Conservation (phyloP, 2,888 invertebrate species). For the Prosopocoilus inquinatus region DNA sequence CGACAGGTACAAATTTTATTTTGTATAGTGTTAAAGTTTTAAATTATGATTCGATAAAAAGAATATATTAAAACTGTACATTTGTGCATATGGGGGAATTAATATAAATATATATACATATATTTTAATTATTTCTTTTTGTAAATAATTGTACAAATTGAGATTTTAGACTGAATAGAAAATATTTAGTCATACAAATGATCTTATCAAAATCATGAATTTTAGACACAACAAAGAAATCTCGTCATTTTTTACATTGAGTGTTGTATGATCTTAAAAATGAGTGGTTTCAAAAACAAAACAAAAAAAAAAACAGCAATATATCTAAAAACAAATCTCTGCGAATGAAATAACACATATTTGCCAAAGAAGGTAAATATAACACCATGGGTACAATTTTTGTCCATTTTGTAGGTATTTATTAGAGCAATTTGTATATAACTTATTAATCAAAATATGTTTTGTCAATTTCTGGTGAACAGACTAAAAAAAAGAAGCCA, state of each 20-base stretch:
- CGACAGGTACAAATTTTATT: slow-evolving; percentile 4
- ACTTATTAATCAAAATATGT: slow-evolving; percentile 36
- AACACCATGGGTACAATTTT: slow-evolving; percentile 30
- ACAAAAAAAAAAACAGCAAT: slow-evolving; percentile 18
- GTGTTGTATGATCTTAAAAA: slow-evolving; percentile 6
- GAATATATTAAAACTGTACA: slow-evolving; percentile 11
- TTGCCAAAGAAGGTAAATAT: slow-evolving; percentile 29
- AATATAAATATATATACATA: slow-evolving; percentile 12
- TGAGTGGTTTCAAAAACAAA: slow-evolving; percentile 18
- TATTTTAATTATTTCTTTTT: slow-evolving; percentile 18
- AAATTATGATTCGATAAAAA: neutral
- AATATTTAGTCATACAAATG: slow-evolving; percentile 20
- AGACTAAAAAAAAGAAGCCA: neutral
- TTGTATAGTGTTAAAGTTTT: neutral
- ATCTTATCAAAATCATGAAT: slow-evolving; percentile 13
- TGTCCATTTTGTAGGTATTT: slow-evolving; percentile 26
- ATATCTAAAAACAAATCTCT: slow-evolving; percentile 14
- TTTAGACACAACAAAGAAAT: neutral
- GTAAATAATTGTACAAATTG: slow-evolving; percentile 35
- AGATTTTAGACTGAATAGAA: slow-evolving; percentile 40
- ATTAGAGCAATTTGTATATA: slow-evolving; percentile 43
- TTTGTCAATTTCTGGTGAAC: slow-evolving; percentile 26
- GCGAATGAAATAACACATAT: slow-evolving; percentile 10
- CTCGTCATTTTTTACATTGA: neutral
- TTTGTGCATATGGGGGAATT: slow-evolving; percentile 18